phyloP scores from a whole-genome alignment of 2,797 vertebrate genomes.

The Brachymystax lenok region DNA sequence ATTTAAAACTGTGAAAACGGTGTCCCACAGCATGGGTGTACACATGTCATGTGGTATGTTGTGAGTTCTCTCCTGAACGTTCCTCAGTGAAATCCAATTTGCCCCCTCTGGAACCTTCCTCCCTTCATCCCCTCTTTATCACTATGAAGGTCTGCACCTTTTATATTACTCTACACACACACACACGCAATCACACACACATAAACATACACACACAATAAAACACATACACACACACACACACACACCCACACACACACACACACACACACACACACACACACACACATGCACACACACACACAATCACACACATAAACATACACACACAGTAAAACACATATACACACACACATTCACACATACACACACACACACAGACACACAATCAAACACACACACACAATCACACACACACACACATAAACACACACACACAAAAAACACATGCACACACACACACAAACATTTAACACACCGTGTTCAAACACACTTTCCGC shows the following conservation, averaged over 20 bases:
- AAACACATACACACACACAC: background rate
- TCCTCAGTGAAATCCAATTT: no score
- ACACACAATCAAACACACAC: conserved; percentile 5
- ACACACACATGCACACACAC: background rate
- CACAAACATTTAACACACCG: background rate
- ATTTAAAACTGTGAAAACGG: background rate
- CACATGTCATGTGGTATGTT: background rate
- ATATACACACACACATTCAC: background rate
- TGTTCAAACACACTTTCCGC: conserved; percentile 18
- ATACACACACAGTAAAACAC: background rate
- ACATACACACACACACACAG: background rate
- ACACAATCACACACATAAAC: background rate
- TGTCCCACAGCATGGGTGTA: background rate
- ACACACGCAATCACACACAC: background rate
- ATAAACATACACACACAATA: conserved; percentile 3
- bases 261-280: background rate
- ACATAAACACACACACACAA: no score
- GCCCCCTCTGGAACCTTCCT: no score
- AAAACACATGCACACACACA: no score
- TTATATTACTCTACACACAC: background rate
- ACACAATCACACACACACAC: background rate
- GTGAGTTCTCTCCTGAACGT: background rate
- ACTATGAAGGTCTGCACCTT: no score
- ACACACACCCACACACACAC: background rate
- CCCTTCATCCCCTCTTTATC: no score